Conservation (phyloP, 2,888 invertebrate genomes). For the Diarsia mendica region DNA sequence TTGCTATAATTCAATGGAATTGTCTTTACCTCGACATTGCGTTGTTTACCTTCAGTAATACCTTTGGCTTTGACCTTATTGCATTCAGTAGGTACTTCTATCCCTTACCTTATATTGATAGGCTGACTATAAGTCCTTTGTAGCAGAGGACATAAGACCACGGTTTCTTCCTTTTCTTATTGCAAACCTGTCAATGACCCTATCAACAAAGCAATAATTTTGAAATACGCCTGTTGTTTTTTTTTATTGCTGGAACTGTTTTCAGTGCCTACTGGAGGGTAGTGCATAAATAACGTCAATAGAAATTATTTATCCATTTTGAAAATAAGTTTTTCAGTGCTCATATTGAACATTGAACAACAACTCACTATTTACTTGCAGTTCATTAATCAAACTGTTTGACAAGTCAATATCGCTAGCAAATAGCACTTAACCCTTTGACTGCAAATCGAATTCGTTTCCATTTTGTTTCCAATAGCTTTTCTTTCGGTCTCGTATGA, state of each 20-base stretch:
- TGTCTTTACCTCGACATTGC: constrained; percentile 43
- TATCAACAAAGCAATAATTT: background rate
- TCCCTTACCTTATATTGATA: background rate
- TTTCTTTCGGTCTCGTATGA: constrained; percentile 32
- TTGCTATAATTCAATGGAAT: constrained; percentile 15
- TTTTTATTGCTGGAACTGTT: background rate
- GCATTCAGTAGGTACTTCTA: too few species aligned
- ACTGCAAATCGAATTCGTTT: constrained; percentile 39
- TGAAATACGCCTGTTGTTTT: too few species aligned
- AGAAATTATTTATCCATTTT: background rate
- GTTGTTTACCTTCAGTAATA: constrained; percentile 22
- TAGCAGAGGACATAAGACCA: background rate
- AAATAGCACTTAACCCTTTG: background rate
- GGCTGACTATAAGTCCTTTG: background rate
- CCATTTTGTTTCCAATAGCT: constrained; percentile 25
- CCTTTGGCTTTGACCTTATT: constrained; percentile 49
- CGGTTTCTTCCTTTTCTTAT: too few species aligned
- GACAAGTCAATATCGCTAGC: background rate
- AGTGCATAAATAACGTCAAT: background rate
- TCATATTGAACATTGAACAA: background rate
- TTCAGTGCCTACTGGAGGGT: background rate
- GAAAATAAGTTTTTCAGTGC: background rate
- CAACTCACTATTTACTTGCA: background rate
- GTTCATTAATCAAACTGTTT: background rate
- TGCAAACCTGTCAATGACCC: background rate